phyloP scores from a whole-genome alignment of 2,113 vertebrate genomes.

The Eublepharis macularius region DNA sequence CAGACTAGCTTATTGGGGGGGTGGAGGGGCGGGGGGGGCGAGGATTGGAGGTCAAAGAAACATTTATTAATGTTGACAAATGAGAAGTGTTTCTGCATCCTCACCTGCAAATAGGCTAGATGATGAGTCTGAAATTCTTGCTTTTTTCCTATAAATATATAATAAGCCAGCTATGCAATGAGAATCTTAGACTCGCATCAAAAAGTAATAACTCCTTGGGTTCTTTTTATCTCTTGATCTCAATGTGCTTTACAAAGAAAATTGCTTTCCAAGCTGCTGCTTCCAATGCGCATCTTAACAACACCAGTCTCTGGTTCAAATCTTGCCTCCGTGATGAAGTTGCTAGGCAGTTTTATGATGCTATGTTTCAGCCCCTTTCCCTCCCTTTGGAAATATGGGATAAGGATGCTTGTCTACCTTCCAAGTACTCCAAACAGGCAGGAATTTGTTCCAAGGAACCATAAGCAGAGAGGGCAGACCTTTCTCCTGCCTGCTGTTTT shows the following conservation, averaged over 20 bases:
- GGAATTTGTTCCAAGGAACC: too few relatives aligned
- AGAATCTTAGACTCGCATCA: rapidly evolving
- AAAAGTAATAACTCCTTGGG: neutral
- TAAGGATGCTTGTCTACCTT: too few relatives aligned
- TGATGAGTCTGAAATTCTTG: neutral
- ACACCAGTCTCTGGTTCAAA: neutral
- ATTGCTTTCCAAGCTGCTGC: neutral
- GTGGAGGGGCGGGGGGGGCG: too few relatives aligned
- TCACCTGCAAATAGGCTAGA: neutral
- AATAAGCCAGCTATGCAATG: neutral
- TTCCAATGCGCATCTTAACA: neutral
- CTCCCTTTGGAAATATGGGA: too few relatives aligned
- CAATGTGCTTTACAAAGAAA: neutral
- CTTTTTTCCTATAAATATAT: rapidly evolving
- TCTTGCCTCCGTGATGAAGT: neutral
- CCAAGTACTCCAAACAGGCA: too few relatives aligned
- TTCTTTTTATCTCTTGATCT: neutral
- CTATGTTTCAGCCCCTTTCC: too few relatives aligned
- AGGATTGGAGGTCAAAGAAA: neutral
- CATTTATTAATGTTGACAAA: neutral
- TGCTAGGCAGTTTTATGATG: too few relatives aligned
- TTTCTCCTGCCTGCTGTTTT: too few relatives aligned
- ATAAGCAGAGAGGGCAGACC: too few relatives aligned
- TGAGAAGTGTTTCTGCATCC: neutral
- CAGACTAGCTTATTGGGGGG: neutral